Evolutionary conservation across 2,797 vertebrate species (phyloP), one percentile per base, ranked within the genome.

Genomic region (Parauchenoglanis punctatus): DNA sequence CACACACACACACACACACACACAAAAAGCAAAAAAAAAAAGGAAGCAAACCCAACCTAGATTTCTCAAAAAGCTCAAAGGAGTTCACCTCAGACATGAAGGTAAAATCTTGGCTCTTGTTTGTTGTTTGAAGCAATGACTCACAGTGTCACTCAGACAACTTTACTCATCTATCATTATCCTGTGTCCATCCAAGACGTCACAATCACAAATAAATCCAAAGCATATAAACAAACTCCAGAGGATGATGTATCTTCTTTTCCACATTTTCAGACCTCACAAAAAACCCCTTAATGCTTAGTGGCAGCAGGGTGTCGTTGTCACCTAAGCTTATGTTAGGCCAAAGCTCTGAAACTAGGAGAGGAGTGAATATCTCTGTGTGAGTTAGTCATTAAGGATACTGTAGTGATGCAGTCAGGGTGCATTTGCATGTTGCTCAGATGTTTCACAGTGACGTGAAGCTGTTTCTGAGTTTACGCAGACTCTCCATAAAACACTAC

Each of bases 361-460:
- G 86, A 49, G 83, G 73, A 44, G 72, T 77, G 23, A 77, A 59
- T 40, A 87, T 91, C 84, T 83, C 81, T 87, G 67, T 75, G 46
- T 85, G 78, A 56, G 93, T 94, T 94, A 94, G 93, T 46, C 90
- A 93, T 94, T 93, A 94, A 76, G 84, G 83, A 87, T 87, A 89
- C 87, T 90, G 25, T 86, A 65, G 15, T 44, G 83, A 81, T 90
- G 81, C 85, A 52, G 91, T 88, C 84, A 87, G 84, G 35, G n/a
- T 54, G 56, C 13, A 94, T 95, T 95, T 95, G 94, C 94, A 95
- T 95, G 89, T 58, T 86, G 20, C 80, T 89, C 77, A 15, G 73
- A 76, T 58, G 87, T 77, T 88, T 58, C 56, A 75, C 76, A 35
- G 83, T 40, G 44, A 46, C 83, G 35, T 83, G 78, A 72, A 31